Base-by-base conservation (phyloP, 2,797 vertebrate species). In the Anolis apletophallus region DNA sequence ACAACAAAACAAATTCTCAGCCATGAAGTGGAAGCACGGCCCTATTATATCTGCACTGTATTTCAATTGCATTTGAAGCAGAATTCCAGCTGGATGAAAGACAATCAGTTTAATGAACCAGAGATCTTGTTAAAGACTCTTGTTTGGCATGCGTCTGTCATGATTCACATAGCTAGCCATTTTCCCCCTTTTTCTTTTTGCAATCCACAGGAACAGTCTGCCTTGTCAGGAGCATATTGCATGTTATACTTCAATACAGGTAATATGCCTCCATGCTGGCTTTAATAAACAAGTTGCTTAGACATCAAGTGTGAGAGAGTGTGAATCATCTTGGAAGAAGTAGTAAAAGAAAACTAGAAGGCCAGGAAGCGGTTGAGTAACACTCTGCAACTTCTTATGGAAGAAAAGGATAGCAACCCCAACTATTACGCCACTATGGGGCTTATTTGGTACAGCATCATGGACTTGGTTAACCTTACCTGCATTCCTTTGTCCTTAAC, bases 41-140 rank as follows among this genome's bases (percentile, higher is more conserved):
- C 14, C 1, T 57, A 26, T 61, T 59, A 68, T 50, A 74, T 34
- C 50, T 61, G 55, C 40, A 40, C 52, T 23, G 29, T 73, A 34
- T 61, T 73, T 73, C 67, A 5, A n/a, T 78, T 29, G 74, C 81
- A 78, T 87, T 61, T 10, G 87, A 64, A 90, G 85, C 75, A 3
- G 83, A 21, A 3, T 17, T 91, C 85, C 76, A 50, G 54, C 64
- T 67, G 87, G 52, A 81, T 80, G 7, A 0, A 3, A 23, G 77
- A 57, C 61, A 90, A 93, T 69, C 10, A 29, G 17, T 89, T 90
- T 67, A 55, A 89, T 89, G 79, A 88, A 89, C 21, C 26, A 90
- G 74, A 29, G 85, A 83, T 69, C 85, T 72, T 12, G 1, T 72
- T 85, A 74, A 81, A 2, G 0, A 0, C n/a, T 80, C 87, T 90